These are phyloP conservation scores for Mylabris phalerata DNA, from an alignment of 1,140 invertebrate genomes.

Conservation along the genomic window DNA sequence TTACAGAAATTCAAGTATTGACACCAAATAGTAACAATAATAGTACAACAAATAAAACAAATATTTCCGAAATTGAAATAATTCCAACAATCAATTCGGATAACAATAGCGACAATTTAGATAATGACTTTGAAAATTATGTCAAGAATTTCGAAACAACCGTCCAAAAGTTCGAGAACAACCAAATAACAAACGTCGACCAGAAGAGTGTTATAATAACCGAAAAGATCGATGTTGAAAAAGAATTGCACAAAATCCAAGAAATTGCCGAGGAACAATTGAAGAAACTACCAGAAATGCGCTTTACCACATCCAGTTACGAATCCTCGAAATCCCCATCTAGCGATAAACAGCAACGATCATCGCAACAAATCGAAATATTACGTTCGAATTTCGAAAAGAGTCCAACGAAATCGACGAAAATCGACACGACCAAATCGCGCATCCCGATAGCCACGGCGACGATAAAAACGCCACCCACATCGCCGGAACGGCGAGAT, in stretches of 20 bases:
- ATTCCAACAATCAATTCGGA: constrained; percentile 9
- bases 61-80: constrained; percentile 33
- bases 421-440: constrained; percentile 21
- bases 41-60: constrained; percentile 2
- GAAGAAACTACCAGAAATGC: constrained; percentile 46
- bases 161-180: constrained; percentile 30
- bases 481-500: constrained; percentile 37
- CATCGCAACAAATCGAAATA: constrained; percentile 44
- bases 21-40: constrained; percentile 21
- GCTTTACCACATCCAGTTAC: constrained; percentile 53
- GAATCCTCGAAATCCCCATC: constrained; percentile 45
- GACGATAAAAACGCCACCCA: constrained; percentile 35
- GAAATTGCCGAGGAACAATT: constrained; percentile 38
- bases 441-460: constrained; percentile 33
- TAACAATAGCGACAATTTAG: constrained; percentile 17
- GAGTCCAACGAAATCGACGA: constrained; percentile 29
- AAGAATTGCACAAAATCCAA: constrained; percentile 36
- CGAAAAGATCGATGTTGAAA: constrained; percentile 33
- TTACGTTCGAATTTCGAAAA: constrained; percentile 44
- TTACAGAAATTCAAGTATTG: constrained; percentile 40
- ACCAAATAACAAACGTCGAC: constrained; percentile 13
- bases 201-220: constrained; percentile 14
- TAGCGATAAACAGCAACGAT: constrained; percentile 36
- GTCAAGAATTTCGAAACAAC: constrained; percentile 36
- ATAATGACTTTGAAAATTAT: constrained; percentile 36